A percentile compares a stretch with the other conserved stretches of the same genome.
Evolutionary conservation across 2,888 invertebrate genomes (phyloP).

Genomic region (Portevinia maculata): DNA sequence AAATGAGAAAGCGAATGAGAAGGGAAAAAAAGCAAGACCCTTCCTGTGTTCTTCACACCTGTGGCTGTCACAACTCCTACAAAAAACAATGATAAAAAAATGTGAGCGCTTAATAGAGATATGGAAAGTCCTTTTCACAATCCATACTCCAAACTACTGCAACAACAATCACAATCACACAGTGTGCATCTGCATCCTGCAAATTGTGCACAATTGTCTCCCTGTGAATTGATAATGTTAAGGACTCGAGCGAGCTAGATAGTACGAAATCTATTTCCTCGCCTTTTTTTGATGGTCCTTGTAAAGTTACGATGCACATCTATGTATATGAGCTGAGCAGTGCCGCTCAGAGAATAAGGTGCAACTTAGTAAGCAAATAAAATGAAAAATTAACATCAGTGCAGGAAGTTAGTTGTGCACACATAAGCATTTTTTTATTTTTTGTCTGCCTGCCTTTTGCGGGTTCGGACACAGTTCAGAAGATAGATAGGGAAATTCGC

Average conservation of each 20-base stretch:
- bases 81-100: constrained; percentile 28
- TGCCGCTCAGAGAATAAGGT: constrained; percentile 36
- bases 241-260: constrained; percentile 39
- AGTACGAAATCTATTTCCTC: constrained; percentile 6
- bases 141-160: constrained; percentile 7
- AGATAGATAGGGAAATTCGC: constrained; percentile 14
- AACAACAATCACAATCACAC: constrained; percentile 39
- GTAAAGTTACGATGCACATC: constrained; percentile 41
- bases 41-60: constrained; percentile 51
- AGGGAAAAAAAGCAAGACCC: constrained; percentile 10
- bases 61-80: constrained; percentile 38
- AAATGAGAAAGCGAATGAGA: constrained; percentile 5
- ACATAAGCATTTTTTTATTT: constrained; percentile 6
- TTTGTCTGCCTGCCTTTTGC: not conserved
- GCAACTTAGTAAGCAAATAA: constrained; percentile 68
- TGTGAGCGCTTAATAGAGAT: constrained; percentile 40
- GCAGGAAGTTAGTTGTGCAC: constrained; percentile 51
- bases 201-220: constrained; percentile 71
- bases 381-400: constrained; percentile 67
- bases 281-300: constrained; percentile 3
- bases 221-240: constrained; percentile 52
- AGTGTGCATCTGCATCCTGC: constrained; percentile 60
- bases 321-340: constrained; percentile 6
- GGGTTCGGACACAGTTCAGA: constrained; percentile 22
- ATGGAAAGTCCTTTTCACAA: constrained; percentile 18